Conservation (phyloP, 2,888 invertebrate species). For the Leptinotarsa rubiginosa region DNA sequence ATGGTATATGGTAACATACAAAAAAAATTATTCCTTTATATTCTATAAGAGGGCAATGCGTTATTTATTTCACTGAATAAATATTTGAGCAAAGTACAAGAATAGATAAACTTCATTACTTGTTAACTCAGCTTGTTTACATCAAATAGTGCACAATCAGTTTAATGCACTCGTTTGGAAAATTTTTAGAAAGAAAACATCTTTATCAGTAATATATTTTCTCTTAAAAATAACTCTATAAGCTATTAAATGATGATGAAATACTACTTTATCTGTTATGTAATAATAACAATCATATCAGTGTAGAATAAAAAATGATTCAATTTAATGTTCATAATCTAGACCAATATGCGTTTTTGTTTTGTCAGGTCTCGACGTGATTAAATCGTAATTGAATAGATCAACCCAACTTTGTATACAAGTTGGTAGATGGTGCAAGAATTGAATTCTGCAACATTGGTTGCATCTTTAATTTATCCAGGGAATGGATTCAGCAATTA, state of each 20-base stretch:
- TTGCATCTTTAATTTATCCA: no score
- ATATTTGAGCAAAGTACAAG: neutral
- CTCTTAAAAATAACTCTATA: no score
- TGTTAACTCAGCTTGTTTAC: neutral
- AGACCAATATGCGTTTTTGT: neutral
- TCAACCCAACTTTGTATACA: no score
- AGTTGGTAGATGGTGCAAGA: no score
- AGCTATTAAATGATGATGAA: neutral
- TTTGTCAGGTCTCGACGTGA: neutral
- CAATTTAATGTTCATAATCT: neutral
- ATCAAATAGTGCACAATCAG: neutral
- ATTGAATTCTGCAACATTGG: no score
- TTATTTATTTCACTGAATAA: neutral
- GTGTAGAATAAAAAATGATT: neutral
- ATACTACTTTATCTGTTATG: neutral
- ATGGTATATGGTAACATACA: neutral
- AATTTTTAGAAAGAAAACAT: neutral
- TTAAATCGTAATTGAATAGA: no score
- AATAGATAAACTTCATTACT: neutral
- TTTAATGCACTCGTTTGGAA: constrained; percentile 5
- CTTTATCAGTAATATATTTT: neutral
- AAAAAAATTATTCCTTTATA: neutral
- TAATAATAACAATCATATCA: neutral
- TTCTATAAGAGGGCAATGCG: neutral
- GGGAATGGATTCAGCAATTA: no score